phyloP scores from a whole-genome alignment of 2,797 vertebrate species.

The Pachyuromys duprasi region DNA sequence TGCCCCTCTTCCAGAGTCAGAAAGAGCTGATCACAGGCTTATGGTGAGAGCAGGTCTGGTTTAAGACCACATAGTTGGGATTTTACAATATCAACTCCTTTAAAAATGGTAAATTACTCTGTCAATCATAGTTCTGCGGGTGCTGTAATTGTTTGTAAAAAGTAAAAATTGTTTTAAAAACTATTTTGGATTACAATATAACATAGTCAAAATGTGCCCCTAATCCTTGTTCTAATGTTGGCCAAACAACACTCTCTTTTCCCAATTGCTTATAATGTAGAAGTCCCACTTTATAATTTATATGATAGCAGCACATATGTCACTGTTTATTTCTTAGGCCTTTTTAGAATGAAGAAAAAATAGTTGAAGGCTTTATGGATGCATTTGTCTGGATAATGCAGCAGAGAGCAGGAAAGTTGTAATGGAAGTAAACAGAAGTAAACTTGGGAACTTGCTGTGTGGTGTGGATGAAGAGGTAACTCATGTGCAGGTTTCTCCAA shows the following conservation, averaged over 20 bases:
- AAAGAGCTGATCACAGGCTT: background rate
- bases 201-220: background rate
- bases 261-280: background rate
- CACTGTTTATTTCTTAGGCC: background rate
- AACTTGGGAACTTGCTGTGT: background rate
- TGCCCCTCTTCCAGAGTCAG: background rate
- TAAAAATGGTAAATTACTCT: background rate
- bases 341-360: background rate
- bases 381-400: background rate
- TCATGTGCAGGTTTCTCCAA: background rate
- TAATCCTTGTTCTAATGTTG: background rate
- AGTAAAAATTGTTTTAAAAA: background rate
- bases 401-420: background rate
- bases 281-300: background rate
- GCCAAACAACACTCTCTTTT: background rate
- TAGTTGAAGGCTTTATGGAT: background rate
- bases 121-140: background rate
- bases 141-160: conserved; percentile 15
- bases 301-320: background rate
- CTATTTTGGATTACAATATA: background rate
- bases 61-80: background rate
- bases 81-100: conserved; percentile 26
- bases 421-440: background rate
- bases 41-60: background rate
- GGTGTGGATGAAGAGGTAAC: background rate